phyloP scores from a whole-genome alignment of 2,888 invertebrate genomes.

The Apodemia hepburni region DNA sequence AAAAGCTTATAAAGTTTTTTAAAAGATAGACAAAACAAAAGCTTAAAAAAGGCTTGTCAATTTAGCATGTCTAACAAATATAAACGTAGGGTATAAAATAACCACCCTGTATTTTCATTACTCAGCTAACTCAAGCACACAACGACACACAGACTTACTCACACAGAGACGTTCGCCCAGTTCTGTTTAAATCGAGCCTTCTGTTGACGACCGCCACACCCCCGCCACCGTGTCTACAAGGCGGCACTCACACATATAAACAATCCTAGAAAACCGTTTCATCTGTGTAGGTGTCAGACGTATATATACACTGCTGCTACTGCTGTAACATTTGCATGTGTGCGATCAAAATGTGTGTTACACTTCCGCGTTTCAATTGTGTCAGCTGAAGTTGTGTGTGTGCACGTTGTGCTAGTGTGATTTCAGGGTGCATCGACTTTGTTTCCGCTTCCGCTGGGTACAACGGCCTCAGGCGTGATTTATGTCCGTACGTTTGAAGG shows the following conservation, averaged over 20 bases:
- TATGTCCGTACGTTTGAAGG: constrained; percentile 61
- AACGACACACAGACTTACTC: constrained; percentile 36
- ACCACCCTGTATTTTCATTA: constrained; percentile 34
- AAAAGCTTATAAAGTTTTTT: background rate
- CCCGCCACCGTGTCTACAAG: constrained; percentile 52
- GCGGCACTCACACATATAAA: constrained; percentile 58
- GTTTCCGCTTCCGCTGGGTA: constrained; percentile 70
- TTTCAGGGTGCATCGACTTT: constrained; percentile 73
- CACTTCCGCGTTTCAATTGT: constrained; percentile 59
- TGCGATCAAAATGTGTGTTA: constrained; percentile 63
- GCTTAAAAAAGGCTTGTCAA: constrained; percentile 13
- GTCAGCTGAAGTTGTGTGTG: constrained; percentile 22
- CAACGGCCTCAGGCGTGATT: constrained; percentile 72
- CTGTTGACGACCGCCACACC: constrained; percentile 55
- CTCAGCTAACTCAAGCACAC: constrained; percentile 40
- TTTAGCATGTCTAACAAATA: too few relatives aligned
- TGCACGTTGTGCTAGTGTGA: constrained; percentile 37
- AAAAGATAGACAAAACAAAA: background rate
- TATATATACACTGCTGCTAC: constrained; percentile 32
- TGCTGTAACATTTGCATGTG: constrained; percentile 39
- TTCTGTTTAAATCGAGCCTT: constrained; percentile 40
- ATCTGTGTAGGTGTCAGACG: constrained; percentile 43
- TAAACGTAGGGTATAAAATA: background rate
- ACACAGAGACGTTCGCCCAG: constrained; percentile 40
- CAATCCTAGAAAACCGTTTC: constrained; percentile 41